Percentiles rank a stretch among this genome's conserved stretches.
These are phyloP conservation scores for Tachysurus fulvidraco DNA, from an alignment of 2,113 vertebrate species.

Conservation along the genomic window DNA sequence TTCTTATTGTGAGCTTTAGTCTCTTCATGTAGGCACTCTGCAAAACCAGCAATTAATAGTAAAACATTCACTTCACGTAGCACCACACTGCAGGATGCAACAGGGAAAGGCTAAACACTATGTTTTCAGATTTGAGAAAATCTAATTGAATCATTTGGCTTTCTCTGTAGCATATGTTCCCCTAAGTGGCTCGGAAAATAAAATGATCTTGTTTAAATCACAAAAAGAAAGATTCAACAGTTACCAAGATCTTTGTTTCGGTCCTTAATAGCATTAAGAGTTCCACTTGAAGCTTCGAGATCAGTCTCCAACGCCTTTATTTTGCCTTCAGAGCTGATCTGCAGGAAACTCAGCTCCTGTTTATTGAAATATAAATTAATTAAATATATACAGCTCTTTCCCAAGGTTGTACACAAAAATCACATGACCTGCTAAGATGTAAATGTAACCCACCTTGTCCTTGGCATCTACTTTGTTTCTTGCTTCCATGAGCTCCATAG, in stretches of 20 bases:
- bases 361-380: neutral
- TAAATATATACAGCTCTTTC: neutral
- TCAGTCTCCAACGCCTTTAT: constrained; percentile 69
- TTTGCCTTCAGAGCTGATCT: constrained; percentile 70
- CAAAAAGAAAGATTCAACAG: neutral
- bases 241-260: constrained; percentile 74
- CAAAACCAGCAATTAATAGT: constrained; percentile 17
- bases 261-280: constrained; percentile 64
- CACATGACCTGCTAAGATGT: constrained; percentile 3
- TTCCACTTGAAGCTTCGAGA: constrained; percentile 62
- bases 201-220: neutral
- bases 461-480: constrained; percentile 83
- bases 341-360: constrained; percentile 74
- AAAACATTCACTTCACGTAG: neutral
- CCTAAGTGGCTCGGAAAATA: neutral
- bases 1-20: constrained; percentile 68
- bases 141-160: neutral
- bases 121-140: neutral
- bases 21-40: constrained; percentile 73
- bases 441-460: constrained; percentile 71
- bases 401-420: too few species aligned
- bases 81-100: neutral
- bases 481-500: constrained; percentile 86
- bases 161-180: neutral
- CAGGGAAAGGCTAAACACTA: neutral